phyloP scores from a whole-genome alignment of 2,797 vertebrate genomes.

The Argya squamiceps region DNA sequence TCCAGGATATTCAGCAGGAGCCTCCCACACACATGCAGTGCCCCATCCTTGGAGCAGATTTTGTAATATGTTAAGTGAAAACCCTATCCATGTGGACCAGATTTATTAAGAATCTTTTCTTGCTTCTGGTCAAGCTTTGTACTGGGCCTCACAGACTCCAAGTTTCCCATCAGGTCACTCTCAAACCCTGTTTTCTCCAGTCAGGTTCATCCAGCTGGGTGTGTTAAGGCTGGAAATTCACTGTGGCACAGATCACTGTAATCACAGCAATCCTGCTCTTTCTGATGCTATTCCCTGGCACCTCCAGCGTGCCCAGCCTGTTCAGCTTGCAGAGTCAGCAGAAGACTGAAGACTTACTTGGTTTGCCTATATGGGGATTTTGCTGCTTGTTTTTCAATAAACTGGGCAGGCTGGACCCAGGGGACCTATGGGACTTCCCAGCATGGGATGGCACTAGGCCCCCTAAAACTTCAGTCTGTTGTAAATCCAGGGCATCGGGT shows the following conservation, averaged over 20 bases:
- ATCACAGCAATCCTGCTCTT: neutral
- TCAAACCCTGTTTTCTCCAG: neutral
- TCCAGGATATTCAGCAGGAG: neutral
- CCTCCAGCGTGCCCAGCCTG: too few species aligned
- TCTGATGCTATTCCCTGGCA: neutral
- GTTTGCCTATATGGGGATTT: neutral
- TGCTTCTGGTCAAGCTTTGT: neutral
- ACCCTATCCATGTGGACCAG: neutral
- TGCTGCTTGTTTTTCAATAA: neutral
- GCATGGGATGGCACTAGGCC: neutral
- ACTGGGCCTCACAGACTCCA: neutral
- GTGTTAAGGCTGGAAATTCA: neutral
- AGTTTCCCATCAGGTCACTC: neutral
- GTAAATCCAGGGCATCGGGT: neutral
- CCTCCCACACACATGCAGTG: accelerated
- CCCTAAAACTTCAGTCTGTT: neutral
- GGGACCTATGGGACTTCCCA: neutral
- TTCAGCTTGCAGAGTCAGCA: neutral
- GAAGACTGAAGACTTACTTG: neutral
- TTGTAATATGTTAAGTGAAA: neutral
- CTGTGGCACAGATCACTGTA: neutral
- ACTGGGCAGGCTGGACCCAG: neutral
- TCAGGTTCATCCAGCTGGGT: neutral
- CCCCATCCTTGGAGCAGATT: neutral
- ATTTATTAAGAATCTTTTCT: neutral